Percentiles rank a stretch among this genome's conserved stretches.
Conservation (phyloP, 2,888 invertebrate species). For the Coleophora flavipennella region DNA sequence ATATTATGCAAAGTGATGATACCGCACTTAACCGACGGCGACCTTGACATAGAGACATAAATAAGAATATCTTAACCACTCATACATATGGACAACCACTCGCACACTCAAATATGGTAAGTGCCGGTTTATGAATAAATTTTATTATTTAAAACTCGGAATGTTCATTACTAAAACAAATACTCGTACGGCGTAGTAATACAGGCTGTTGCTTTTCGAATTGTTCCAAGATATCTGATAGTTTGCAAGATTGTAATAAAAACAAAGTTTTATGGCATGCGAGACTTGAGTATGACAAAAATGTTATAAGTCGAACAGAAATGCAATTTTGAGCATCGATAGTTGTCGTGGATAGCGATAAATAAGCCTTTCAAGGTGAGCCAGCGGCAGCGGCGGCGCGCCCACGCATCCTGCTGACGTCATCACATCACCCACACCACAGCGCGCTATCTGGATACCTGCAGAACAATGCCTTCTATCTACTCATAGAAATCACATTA, state of each 20-base stretch:
- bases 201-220: slow-evolving; percentile 45
- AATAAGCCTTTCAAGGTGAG: slow-evolving; percentile 57
- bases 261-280: no score
- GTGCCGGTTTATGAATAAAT: slow-evolving; percentile 71
- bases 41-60: slow-evolving; percentile 71
- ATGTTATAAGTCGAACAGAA: slow-evolving; percentile 3
- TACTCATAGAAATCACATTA: slow-evolving; percentile 41
- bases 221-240: no score
- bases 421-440: slow-evolving; percentile 4
- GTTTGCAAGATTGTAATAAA: no score
- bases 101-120: slow-evolving; percentile 69
- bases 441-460: slow-evolving; percentile 26
- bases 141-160: slow-evolving; percentile 71
- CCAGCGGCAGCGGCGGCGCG: slow-evolving; percentile 42
- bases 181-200: slow-evolving; percentile 66
- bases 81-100: slow-evolving; percentile 69
- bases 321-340: slow-evolving; percentile 27
- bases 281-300: no score
- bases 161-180: slow-evolving; percentile 74
- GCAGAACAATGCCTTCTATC: slow-evolving; percentile 51
- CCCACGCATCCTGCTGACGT: slow-evolving; percentile 49
- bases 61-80: slow-evolving; percentile 70
- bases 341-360: slow-evolving; percentile 36
- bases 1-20: slow-evolving; percentile 69
- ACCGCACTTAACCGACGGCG: slow-evolving; percentile 48